These are phyloP conservation scores for Colaptes auratus DNA, from an alignment of 2,113 vertebrate species.

Conservation along the genomic window DNA sequence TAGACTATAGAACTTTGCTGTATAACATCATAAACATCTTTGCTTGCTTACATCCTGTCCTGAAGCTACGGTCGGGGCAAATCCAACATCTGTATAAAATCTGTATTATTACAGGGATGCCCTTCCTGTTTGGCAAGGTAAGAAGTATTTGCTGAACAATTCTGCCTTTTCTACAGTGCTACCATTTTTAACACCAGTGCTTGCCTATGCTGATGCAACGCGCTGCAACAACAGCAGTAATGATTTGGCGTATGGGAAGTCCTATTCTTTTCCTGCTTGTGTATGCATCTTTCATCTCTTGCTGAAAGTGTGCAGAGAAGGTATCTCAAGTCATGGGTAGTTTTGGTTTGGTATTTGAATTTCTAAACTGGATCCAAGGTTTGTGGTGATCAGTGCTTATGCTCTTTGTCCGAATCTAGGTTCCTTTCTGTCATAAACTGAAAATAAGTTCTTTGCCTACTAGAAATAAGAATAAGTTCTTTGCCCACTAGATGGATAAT, in stretches of 20 bases:
- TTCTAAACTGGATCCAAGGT: not conserved
- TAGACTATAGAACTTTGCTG: too few species aligned
- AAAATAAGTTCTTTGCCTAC: not conserved
- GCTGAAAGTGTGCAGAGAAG: not conserved
- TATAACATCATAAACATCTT: too few species aligned
- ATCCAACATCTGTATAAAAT: too few species aligned
- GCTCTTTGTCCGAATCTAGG: not conserved
- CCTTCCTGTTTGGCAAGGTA: not conserved
- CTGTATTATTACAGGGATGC: not conserved
- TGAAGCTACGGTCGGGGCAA: too few species aligned
- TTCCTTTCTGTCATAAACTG: not conserved
- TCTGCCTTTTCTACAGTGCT: not conserved
- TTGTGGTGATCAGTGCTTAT: not conserved
- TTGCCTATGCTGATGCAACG: not conserved
- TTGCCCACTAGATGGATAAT: too few species aligned
- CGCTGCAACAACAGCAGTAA: not conserved
- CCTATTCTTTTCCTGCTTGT: not conserved
- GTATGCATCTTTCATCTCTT: not conserved
- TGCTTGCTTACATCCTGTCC: too few species aligned
- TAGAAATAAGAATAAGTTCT: too few species aligned
- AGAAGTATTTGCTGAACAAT: not conserved
- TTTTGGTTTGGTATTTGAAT: not conserved
- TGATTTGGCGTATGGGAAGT: not conserved
- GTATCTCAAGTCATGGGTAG: not conserved
- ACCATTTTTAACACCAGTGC: not conserved